These are phyloP conservation scores for Acrossocheilus wenchowensis DNA, from an alignment of 2,797 vertebrate species.

Conservation along the genomic window DNA sequence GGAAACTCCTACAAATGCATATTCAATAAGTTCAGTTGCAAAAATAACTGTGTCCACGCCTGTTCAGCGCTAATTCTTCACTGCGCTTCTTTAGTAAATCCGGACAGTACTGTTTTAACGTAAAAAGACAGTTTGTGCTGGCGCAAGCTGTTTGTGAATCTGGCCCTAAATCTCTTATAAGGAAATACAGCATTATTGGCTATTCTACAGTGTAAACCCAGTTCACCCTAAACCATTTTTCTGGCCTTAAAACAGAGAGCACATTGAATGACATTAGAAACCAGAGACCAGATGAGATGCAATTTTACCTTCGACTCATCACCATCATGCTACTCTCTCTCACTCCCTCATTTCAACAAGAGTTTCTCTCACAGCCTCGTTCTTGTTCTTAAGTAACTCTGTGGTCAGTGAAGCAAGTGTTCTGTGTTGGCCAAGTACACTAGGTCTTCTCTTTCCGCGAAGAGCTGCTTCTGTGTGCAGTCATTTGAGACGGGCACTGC, in stretches of 20 bases:
- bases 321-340: not conserved
- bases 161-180: not conserved
- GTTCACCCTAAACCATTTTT: not conserved
- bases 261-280: not conserved
- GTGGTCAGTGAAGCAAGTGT: slow-evolving; percentile 29
- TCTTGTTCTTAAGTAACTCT: slow-evolving; percentile 24
- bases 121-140: not conserved
- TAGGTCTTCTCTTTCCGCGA: not conserved
- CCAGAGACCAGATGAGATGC: not conserved
- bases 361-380: slow-evolving; percentile 2
- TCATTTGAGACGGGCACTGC: not conserved
- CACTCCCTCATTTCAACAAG: slow-evolving; percentile 4
- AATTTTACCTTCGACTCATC: not conserved
- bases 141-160: no score
- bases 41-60: no score
- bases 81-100: no score
- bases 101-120: not conserved
- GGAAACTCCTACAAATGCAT: no score
- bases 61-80: no score
- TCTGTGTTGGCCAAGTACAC: slow-evolving; percentile 9
- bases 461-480: slow-evolving; percentile 2
- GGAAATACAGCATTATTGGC: no score
- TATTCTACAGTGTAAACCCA: not conserved
- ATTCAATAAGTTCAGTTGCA: no score
- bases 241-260: not conserved